Evolutionary conservation across 2,797 vertebrate species (phyloP), one percentile per base, ranked within the genome.

Genomic region (Brachyrhaphis roseni): DNA sequence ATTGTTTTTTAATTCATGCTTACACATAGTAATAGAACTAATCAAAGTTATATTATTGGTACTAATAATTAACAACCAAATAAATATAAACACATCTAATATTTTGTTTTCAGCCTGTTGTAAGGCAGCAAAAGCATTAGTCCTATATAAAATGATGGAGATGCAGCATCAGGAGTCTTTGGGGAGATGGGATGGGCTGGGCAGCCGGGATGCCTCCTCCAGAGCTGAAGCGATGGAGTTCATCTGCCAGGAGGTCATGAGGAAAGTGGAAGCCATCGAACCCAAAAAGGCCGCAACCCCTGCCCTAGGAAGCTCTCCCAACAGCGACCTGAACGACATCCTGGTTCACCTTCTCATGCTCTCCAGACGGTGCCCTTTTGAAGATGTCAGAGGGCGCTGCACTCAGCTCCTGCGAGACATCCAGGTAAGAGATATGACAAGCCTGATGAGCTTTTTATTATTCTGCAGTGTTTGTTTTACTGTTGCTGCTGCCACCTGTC

Each of bases 301-400:
- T 2, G 87, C 90, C 16, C 84, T 77, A 0, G 84, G 78, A 53
- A 79, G 83, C 79, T 83, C 86, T 43, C 41, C 76, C 31, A 78
- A 82, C 82, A 95, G 94, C 41, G 96, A 96, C 45, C 91, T 99
- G 88, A 97, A 97, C 73, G 92, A 93, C 85, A 91, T 94, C 82
- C 94, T 99, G 87, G 97, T 96, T 59, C 97, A 96, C 1, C 93
- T 99, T 78, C 97, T 99, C 74, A 97, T 98, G 97, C 96, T 99
- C 2, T 96, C 98, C 94, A 97, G 94, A 89, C 95, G 96, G 16
- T 98, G 98, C 83, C 98, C 98, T 49, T 98, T 97, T 86, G 92
- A 95, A 86, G 97, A 99, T 39, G 96, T 99, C 82, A 95, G 95
- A 83, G 93, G 96, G 87, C 96, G 93, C 82, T 97, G 96, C 49